phyloP scores from a whole-genome alignment of 2,797 vertebrate genomes.

The Bryconaethiops microstoma region DNA sequence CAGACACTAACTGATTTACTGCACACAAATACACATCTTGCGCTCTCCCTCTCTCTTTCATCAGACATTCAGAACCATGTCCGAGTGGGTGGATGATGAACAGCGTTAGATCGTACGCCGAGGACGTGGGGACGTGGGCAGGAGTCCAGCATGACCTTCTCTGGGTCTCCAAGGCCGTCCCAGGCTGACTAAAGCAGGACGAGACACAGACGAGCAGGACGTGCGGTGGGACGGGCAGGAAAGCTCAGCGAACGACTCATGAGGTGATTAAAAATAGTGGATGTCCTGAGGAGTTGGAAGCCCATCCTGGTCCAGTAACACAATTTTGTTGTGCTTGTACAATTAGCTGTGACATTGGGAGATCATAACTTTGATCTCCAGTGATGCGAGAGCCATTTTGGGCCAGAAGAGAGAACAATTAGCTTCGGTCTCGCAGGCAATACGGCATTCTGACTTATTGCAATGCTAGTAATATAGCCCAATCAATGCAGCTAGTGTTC shows the following conservation, averaged over 20 bases:
- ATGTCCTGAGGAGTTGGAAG: neutral
- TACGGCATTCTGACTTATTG: no score
- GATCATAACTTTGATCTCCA: no score
- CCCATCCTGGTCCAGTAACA: neutral
- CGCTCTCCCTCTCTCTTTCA: slow-evolving; percentile 33
- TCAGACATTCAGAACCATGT: slow-evolving; percentile 54
- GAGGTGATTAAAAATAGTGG: neutral
- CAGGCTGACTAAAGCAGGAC: slow-evolving; percentile 5
- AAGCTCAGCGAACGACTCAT: neutral
- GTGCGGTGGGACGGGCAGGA: neutral
- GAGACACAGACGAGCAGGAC: slow-evolving; percentile 17
- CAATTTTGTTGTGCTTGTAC: neutral
- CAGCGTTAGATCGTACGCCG: slow-evolving; percentile 32
- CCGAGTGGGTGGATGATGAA: slow-evolving; percentile 53
- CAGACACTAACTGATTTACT: slow-evolving; percentile 52
- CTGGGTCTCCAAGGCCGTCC: neutral
- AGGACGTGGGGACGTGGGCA: slow-evolving; percentile 33
- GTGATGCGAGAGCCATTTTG: no score
- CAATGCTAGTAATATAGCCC: no score
- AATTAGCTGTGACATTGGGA: no score
- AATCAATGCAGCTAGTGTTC: no score
- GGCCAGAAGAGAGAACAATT: no score
- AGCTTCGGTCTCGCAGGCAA: no score
- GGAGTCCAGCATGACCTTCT: slow-evolving; percentile 12
- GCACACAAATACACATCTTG: slow-evolving; percentile 11